Evolutionary conservation across 1,140 invertebrate species (phyloP), one percentile per base, ranked within the genome.

Genomic region (Andrena cerasifolii): DNA sequence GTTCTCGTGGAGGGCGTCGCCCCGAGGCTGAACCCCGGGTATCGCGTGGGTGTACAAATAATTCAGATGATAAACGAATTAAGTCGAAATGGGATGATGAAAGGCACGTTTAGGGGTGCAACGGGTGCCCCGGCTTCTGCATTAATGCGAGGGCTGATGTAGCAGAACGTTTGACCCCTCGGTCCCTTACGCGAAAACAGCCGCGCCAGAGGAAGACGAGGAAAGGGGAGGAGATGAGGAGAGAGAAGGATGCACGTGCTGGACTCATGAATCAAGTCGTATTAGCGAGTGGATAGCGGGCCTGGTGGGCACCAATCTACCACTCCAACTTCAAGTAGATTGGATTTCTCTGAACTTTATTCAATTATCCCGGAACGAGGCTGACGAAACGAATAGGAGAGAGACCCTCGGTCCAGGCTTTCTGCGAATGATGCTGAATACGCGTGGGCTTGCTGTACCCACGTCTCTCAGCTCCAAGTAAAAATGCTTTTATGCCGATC

Each of bases 211-310:
- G 31, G 21, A 58, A 49, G 59, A 63, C 65, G 36, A 47, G 61
- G 8, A 21, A 77, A 28, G 59, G 63, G 45, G 49, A 53, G 56
- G 40, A 40, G 66, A 59, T 65, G 68, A 53, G 56, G 53, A 61
- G 79, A 47, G 72, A 71, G 74, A 67, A 59, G 54, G 59, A 83
- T 85, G 87, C 88, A 89, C 87, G 88, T 84, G 90, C 82, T 87
- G 49, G 80, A 88, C 91, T 90, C 92, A 92, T 93, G 92, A 93
- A 93, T 93, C 92, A 93, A 93, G 89, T 92, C 89, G 89, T 82
- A 93, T 93, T 93, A 93, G 82, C 63, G 83, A 86, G 83, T 77
- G 73, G 63, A 70, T 80, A 65, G 78, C 49, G 24, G 68, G 78
- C 73, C 33, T 83, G 84, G 81, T 88, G 83, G 82, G 84, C 88